phyloP scores from a whole-genome alignment of 2,113 vertebrate species.

The Ameiurus melas region DNA sequence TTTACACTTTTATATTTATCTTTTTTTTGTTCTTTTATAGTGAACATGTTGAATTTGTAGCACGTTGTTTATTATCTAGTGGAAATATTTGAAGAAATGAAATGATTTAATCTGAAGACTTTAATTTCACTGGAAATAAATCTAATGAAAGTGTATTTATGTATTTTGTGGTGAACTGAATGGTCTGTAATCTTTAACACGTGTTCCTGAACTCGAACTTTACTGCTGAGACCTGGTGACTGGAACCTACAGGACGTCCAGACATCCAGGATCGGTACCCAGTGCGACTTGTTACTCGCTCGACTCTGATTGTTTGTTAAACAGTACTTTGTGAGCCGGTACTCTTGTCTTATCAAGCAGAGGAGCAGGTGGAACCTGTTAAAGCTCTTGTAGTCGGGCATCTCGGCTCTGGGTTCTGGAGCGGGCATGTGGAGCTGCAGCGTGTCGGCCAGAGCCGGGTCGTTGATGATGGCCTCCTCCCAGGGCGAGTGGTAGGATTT shows the following conservation, averaged over 20 bases:
- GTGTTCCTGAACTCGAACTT: neutral
- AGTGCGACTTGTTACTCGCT: neutral
- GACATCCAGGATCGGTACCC: neutral
- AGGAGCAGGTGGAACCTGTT: constrained; percentile 81
- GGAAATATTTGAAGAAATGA: neutral
- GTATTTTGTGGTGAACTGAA: neutral
- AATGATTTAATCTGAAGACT: neutral
- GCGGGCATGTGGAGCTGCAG: constrained; percentile 81
- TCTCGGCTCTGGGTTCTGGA: constrained; percentile 76
- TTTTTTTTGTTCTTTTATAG: neutral
- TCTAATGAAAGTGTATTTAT: neutral
- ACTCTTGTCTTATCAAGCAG: neutral
- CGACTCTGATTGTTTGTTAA: neutral
- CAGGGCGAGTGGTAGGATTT: constrained; percentile 95
- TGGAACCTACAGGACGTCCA: neutral
- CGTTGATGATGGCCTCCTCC: constrained; percentile 89
- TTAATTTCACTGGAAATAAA: neutral
- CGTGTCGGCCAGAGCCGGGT: constrained; percentile 85
- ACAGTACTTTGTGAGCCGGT: neutral
- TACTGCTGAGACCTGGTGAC: neutral
- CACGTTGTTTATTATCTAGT: too few relatives aligned
- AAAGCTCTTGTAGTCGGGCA: constrained; percentile 89
- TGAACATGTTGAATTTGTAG: neutral
- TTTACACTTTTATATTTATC: neutral
- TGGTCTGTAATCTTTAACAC: neutral